Conservation (phyloP, 2,888 invertebrate species). For the Diarsia rubi region DNA sequence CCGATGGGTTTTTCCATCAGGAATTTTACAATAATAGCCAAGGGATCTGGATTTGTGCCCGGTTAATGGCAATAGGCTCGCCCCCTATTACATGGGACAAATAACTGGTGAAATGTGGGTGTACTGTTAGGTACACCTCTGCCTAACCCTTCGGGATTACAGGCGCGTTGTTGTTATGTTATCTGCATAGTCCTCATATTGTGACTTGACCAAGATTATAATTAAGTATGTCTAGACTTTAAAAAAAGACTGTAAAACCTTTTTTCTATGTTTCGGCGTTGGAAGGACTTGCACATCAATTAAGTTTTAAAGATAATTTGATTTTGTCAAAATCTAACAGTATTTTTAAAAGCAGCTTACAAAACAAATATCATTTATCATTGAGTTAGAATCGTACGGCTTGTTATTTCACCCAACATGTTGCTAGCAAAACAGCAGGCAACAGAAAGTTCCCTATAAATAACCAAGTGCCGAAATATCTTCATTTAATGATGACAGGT, state of each 20-base stretch:
- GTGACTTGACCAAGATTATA: too few species aligned
- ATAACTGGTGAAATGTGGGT: too few species aligned
- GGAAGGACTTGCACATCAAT: not conserved
- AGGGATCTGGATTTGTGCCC: too few species aligned
- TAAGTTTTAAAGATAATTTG: not conserved
- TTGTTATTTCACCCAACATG: not conserved
- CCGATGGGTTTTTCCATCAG: too few species aligned
- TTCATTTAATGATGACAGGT: conserved; percentile 36
- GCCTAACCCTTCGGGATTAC: too few species aligned
- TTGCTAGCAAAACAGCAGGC: not conserved
- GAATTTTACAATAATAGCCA: too few species aligned
- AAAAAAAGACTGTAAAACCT: not conserved
- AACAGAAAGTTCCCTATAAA: not conserved
- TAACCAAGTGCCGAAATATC: conserved; percentile 1
- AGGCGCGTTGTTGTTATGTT: too few species aligned
- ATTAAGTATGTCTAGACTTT: not conserved
- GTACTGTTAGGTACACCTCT: too few species aligned
- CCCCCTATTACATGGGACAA: too few species aligned
- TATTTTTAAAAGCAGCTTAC: not conserved
- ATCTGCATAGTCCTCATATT: not conserved
- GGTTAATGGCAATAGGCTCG: too few species aligned
- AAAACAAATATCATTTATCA: not conserved
- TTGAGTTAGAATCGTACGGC: not conserved
- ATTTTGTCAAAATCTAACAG: not conserved
- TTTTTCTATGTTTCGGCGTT: not conserved